Conservation (phyloP, 2,113 vertebrate genomes). For the Corythornis vintsioides region DNA sequence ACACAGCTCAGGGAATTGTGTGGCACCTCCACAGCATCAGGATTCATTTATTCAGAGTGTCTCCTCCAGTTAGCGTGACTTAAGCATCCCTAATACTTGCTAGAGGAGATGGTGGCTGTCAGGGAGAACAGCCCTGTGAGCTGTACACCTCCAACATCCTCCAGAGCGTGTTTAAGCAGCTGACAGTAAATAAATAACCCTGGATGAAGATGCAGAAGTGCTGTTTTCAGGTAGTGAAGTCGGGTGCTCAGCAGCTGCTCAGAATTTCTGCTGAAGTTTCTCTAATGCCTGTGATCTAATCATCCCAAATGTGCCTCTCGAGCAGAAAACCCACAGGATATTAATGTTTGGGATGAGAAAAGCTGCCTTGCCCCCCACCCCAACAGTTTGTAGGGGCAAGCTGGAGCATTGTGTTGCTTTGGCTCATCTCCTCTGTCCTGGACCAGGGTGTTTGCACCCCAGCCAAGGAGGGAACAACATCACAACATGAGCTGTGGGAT, state of each 20-base stretch:
- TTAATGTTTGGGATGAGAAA: not conserved
- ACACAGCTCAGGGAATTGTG: not conserved
- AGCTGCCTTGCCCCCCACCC: not conserved
- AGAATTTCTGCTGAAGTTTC: not conserved
- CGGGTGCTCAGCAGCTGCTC: not conserved
- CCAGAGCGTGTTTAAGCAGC: not conserved
- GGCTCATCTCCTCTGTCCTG: no score
- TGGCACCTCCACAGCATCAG: fast-evolving
- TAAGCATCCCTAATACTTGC: not conserved
- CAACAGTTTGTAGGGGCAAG: not conserved
- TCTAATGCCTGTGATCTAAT: not conserved
- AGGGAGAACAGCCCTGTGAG: not conserved
- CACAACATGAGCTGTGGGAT: fast-evolving
- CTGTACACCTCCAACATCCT: not conserved
- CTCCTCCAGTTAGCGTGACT: not conserved
- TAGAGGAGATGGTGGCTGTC: not conserved
- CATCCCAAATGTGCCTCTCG: not conserved
- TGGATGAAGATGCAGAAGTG: not conserved
- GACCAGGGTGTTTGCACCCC: fast-evolving
- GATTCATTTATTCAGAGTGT: not conserved
- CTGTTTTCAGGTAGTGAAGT: not conserved
- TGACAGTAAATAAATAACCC: not conserved
- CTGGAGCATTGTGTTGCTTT: not conserved
- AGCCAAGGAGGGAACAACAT: not conserved
- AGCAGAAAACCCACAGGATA: not conserved